Base-by-base conservation (phyloP, 2,888 invertebrate genomes). In the Aleiodes leptofemur region DNA sequence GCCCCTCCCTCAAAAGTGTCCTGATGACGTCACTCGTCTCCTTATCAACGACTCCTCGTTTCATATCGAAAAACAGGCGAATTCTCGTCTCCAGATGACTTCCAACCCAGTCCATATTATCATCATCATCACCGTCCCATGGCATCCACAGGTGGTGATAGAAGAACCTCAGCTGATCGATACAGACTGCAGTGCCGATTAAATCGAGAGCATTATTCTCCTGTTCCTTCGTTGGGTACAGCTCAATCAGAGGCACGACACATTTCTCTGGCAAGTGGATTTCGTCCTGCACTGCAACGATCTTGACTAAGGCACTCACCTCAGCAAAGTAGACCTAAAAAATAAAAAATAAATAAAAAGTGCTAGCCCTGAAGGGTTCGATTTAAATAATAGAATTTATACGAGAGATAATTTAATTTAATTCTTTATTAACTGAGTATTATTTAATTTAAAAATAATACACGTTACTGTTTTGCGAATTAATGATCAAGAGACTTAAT, bases 131-230 rank as follows among this genome's bases (percentile, higher is more conserved):
- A 57, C 91, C 90, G 79, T 94, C 94, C 94, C 94, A 94, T 0
- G 94, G 94, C 93, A 93, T 93, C 91, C 94, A 93, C 53, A 94
- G 88, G 78, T 94, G 91, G 50, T 91, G 91, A 82, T 93, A 94
- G 83, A 93, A 94, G 80, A 94, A 94, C 82, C 94, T 91, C 78
- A 93, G 86, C 79, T 93, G 90, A 87, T 94, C 94, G 77, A 94
- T 91, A 78, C 92, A 92, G 80, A 92, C 92, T 0, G 94, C 93
- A 0, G 94, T 94, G 2, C 91, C 90, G 0, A 91, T 88, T 61
- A 93, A 90, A 85, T 94, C 92, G 6, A 94, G 86, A 76, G 90
- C 92, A 0, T 87, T 76, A 68, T 91, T 90, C 76, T 92, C 92
- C 83, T 94, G 94, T n/a, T 91, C 90, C 16, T 89, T 91, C 0